Percentiles rank a stretch among this genome's conserved stretches.
Conservation (phyloP, 2,888 invertebrate species). For the Mellilla xanthometata region DNA sequence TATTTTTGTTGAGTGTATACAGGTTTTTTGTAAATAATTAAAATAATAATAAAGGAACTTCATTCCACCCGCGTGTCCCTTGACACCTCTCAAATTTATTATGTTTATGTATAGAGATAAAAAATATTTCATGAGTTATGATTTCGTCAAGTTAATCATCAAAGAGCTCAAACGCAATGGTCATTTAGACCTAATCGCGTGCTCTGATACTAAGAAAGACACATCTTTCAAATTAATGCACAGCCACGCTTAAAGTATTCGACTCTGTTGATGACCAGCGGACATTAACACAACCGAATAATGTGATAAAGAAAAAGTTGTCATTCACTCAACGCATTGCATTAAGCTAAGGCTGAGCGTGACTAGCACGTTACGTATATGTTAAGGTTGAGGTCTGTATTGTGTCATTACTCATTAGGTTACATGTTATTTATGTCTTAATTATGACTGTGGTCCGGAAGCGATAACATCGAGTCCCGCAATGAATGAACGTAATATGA, state of each 20-base stretch:
- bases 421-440: constrained; percentile 74
- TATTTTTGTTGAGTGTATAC: no score
- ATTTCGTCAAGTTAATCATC: no score
- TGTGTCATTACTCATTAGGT: constrained; percentile 47
- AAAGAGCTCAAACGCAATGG: not conserved
- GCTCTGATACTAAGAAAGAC: constrained; percentile 1
- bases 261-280: constrained; percentile 25
- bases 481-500: no score
- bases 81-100: no score
- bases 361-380: constrained; percentile 59
- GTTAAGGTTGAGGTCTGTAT: constrained; percentile 63
- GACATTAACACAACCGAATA: constrained; percentile 45
- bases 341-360: constrained; percentile 57
- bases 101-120: no score
- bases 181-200: constrained; percentile 1
- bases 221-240: constrained; percentile 53
- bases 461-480: no score
- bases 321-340: constrained; percentile 53
- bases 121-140: no score
- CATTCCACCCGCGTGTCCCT: no score
- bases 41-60: no score
- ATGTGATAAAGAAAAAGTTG: constrained; percentile 45
- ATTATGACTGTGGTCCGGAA: constrained; percentile 69
- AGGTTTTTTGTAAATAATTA: no score
- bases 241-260: constrained; percentile 51